A percentile compares a stretch with the other conserved stretches of the same genome.
These are phyloP conservation scores for Orycteropus afer DNA, from an alignment of 2,113 vertebrate genomes.

Conservation along the genomic window DNA sequence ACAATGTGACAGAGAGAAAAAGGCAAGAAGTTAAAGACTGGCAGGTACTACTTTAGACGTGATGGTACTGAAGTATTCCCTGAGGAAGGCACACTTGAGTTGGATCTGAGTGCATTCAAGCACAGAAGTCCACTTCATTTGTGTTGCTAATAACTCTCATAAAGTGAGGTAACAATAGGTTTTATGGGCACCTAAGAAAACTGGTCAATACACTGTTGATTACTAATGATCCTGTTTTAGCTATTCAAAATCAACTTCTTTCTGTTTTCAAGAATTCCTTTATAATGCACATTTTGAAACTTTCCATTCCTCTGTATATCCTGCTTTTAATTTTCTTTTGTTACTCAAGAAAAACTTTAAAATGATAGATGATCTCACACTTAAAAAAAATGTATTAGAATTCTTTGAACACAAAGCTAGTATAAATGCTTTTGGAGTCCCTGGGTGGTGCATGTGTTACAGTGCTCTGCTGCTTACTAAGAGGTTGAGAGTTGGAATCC, in stretches of 20 bases:
- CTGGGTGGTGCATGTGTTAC: neutral
- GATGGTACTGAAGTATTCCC: neutral
- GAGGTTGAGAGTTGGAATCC: neutral
- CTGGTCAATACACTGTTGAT: neutral
- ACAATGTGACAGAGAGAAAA: neutral
- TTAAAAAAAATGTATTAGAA: slow-evolving; percentile 31
- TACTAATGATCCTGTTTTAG: neutral
- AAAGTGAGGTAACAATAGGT: neutral
- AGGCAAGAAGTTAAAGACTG: neutral
- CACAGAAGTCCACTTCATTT: neutral
- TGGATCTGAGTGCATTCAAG: neutral
- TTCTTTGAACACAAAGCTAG: slow-evolving; percentile 15
- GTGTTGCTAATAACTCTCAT: neutral
- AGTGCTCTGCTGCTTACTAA: neutral
- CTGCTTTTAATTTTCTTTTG: neutral
- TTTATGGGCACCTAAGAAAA: neutral
- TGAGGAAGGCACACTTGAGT: neutral
- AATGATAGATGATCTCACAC: neutral
- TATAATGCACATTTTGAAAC: slow-evolving; percentile 13
- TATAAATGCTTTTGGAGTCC: neutral
- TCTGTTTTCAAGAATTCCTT: neutral
- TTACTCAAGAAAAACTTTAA: neutral
- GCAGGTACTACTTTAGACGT: neutral
- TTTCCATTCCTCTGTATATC: neutral
- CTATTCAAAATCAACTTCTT: slow-evolving; percentile 43